Evolutionary conservation across 1,140 invertebrate species (phyloP), one percentile per base, ranked within the genome.

Genomic region (Aethina tumida): DNA sequence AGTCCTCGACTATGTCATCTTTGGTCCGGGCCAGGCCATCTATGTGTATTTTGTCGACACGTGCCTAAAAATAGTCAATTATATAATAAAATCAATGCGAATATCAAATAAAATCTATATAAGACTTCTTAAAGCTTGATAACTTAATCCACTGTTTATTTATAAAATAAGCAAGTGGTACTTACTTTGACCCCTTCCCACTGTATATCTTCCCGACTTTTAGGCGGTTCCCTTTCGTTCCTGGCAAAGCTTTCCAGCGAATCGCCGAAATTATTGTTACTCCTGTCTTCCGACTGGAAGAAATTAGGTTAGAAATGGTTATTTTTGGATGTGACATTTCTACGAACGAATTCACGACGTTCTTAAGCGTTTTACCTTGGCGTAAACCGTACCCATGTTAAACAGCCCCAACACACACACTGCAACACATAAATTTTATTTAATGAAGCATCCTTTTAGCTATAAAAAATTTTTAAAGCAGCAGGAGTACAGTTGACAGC

Each of bases 11-110:
- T 32, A 90, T 74, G 48, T 90, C 85, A 65, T 90, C 78, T 60
- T 87, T 87, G 1, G 88, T 92, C 38, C 84, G 62, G n/a, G 53
- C 66, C 7, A 92, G 58, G 2, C 87, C 87, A 59, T 89, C 81
- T 28, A 92, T 70, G 53, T 84, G 71, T 33, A 93, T 68, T 60
- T 74, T 72, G 45, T 87, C 82, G 1, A 91, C 85, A 49, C 77
- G 66, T 14, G 79, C 83, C 77, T 84, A 54, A 16, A 65, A 62
- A 30, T 18, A 39, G n/a, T n/a, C n/a, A n/a, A n/a, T n/a, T n/a
- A n/a, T n/a, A n/a, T n/a, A n/a, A n/a, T n/a, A n/a, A 2, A 18
- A 3, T 7, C 5, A 12, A 12, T 9, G 10, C 12, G 10, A 5
- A n/a, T 21, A 4, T 6, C n/a, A 2, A 5, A 8, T 12, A 5